phyloP scores from a whole-genome alignment of 2,113 vertebrate genomes.

The Damaliscus lunatus region DNA sequence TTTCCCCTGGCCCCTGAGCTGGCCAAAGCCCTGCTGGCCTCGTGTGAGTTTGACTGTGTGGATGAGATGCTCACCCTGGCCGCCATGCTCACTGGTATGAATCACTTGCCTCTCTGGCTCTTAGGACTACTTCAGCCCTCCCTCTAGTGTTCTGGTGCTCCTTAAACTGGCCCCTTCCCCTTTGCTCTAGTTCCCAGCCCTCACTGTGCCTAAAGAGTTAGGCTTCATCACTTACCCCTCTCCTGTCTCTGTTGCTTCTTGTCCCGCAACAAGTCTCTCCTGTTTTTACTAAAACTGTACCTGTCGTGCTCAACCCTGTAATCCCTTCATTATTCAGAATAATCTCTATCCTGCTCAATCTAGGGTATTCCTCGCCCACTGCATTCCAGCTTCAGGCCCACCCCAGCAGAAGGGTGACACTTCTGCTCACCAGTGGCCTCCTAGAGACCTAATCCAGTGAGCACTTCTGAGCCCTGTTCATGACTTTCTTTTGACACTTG shows the following conservation, averaged over 20 bases:
- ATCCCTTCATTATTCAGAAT: background rate
- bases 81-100: constrained; percentile 88
- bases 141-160: background rate
- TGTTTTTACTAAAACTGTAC: background rate
- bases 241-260: background rate
- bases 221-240: background rate
- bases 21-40: constrained; percentile 90
- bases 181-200: rapidly evolving
- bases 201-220: background rate
- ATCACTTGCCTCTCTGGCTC: rapidly evolving
- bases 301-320: background rate
- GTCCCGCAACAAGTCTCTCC: background rate
- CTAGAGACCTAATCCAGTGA: background rate
- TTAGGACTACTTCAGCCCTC: background rate
- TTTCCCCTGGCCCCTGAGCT: constrained; percentile 87
- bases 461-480: background rate
- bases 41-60: constrained; percentile 90
- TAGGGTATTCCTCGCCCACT: background rate
- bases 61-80: constrained; percentile 91
- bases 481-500: background rate
- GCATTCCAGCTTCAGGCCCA: background rate
- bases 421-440: background rate
- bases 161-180: background rate
- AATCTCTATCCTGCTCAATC: background rate
- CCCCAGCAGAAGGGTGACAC: background rate